These are phyloP conservation scores for Synergus gifuensis DNA, from an alignment of 2,888 invertebrate species.

Conservation along the genomic window DNA sequence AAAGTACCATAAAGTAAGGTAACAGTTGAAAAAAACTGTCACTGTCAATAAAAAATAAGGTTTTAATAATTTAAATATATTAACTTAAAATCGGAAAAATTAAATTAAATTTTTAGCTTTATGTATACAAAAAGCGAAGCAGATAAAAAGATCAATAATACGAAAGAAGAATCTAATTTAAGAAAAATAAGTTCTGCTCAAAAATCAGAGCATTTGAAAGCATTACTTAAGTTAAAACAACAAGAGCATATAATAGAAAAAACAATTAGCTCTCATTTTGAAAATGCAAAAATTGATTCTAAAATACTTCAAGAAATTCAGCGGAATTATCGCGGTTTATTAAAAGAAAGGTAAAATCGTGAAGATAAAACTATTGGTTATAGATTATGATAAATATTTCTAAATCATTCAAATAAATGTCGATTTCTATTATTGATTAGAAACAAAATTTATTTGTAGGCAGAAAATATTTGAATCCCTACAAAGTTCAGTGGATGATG, in stretches of 20 bases:
- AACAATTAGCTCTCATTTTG: constrained; percentile 61
- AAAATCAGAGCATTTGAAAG: constrained; percentile 59
- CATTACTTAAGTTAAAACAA: constrained; percentile 67
- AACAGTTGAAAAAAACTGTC: not conserved
- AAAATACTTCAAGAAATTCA: constrained; percentile 61
- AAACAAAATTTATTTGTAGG: constrained; percentile 50
- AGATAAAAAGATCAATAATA: not conserved
- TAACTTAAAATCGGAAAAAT: not conserved
- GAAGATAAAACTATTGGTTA: not conserved
- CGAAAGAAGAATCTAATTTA: constrained; percentile 44
- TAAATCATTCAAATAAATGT: not conserved
- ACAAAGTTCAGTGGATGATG: constrained; percentile 55
- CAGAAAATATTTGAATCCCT: constrained; percentile 51
- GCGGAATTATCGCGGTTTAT: constrained; percentile 55
- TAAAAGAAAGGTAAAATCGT: constrained; percentile 63
- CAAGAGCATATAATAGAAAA: constrained; percentile 70
- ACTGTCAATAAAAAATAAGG: not conserved
- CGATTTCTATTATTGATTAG: not conserved
- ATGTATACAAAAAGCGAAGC: constrained; percentile 13
- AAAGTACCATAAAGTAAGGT: not conserved
- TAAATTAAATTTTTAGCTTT: not conserved
- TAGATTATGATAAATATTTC: not conserved
- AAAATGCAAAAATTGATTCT: constrained; percentile 65
- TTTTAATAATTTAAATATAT: constrained; percentile 10
- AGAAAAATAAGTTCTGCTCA: constrained; percentile 47